phyloP scores from a whole-genome alignment of 2,113 vertebrate species.

The Circaetus gallicus region DNA sequence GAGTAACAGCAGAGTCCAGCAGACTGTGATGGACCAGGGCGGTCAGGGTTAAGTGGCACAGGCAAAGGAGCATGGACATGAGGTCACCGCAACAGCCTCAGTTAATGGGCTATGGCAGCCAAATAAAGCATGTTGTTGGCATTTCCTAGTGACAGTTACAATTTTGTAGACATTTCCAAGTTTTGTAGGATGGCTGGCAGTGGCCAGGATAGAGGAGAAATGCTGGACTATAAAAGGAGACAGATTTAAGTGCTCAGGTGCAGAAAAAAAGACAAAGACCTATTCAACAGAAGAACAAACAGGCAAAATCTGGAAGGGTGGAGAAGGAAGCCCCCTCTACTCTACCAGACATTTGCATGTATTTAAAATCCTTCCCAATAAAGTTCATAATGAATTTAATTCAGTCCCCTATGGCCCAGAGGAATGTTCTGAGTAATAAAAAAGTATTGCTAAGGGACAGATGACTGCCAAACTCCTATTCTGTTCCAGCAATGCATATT shows the following conservation, averaged over 20 bases:
- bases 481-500: conserved; percentile 19
- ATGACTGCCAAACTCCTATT: conserved; percentile 26
- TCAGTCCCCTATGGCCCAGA: conserved; percentile 36
- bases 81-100: not conserved
- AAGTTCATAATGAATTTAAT: conserved; percentile 60
- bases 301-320: not conserved
- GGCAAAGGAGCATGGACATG: not conserved
- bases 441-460: conserved; percentile 56
- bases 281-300: not conserved
- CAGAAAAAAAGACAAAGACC: not conserved
- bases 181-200: not conserved
- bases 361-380: conserved; percentile 52
- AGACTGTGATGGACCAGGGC: not conserved
- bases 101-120: not conserved
- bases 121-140: not conserved
- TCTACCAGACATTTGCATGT: not conserved
- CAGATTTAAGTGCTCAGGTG: not conserved
- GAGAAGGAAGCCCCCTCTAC: not conserved
- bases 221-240: not conserved
- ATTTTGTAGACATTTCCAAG: not conserved
- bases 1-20: not conserved
- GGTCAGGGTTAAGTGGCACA: not conserved
- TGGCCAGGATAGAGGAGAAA: not conserved
- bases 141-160: not conserved
- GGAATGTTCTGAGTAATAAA: conserved; percentile 50